A percentile compares a stretch with the other conserved stretches of the same genome.
Conservation (phyloP, 1,140 invertebrate genomes). For the Drosophila chauvacae region DNA sequence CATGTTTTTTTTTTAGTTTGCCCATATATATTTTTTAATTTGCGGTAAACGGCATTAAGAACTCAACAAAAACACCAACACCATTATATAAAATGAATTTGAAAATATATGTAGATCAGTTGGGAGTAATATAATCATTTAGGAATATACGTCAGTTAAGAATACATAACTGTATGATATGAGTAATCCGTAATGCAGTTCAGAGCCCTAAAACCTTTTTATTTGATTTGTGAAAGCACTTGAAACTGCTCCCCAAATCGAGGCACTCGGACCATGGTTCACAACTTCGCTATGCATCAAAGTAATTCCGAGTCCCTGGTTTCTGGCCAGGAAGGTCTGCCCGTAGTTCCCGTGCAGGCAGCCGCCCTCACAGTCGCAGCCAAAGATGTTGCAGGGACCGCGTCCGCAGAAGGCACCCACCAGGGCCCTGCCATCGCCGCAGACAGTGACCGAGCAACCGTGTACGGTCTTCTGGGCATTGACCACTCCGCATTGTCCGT, state of each 20-base stretch:
- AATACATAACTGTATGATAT: too few relatives aligned
- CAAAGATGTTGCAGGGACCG: constrained; percentile 18
- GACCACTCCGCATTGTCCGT: background rate
- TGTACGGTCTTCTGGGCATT: background rate
- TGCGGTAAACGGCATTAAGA: too few relatives aligned
- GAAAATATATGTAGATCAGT: too few relatives aligned
- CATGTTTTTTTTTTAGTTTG: too few relatives aligned
- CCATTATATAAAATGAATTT: too few relatives aligned
- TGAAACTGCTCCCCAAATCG: background rate
- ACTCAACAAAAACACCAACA: too few relatives aligned
- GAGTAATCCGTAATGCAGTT: too few relatives aligned
- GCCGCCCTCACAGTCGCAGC: constrained; percentile 6
- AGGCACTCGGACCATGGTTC: accelerated
- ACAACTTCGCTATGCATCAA: background rate
- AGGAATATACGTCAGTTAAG: too few relatives aligned
- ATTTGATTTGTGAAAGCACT: too few relatives aligned
- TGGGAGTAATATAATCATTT: too few relatives aligned
- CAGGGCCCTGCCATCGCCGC: background rate
- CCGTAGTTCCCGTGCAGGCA: background rate
- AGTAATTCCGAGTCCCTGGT: background rate
- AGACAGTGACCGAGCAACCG: background rate
- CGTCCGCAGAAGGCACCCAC: constrained; percentile 4
- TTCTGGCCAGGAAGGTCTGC: background rate
- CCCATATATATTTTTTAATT: too few relatives aligned
- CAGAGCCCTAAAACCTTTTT: too few relatives aligned